Evolutionary conservation across 2,888 invertebrate genomes (phyloP), one percentile per base, ranked within the genome.

Genomic region (Zeuzera pyrina): DNA sequence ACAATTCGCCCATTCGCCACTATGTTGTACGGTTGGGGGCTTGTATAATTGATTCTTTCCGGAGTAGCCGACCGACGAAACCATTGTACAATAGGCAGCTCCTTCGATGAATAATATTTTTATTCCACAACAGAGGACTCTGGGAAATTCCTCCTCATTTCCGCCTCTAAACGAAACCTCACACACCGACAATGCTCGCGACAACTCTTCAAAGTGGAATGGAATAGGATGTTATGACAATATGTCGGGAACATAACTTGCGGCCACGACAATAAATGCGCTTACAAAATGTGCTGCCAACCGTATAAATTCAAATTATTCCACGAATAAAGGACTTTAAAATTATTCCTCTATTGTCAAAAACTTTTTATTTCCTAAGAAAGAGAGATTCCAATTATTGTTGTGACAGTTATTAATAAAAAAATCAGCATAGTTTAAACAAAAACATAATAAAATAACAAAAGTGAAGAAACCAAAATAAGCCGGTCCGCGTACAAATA

Each of bases 21-120:
- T 69, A 72, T 71, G 68, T 71, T 68, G 70, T 58, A 57, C 58
- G 62, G n/a, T 61, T 63, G 57, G 60, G 61, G 68, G 60, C 51
- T 58, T 59, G 62, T 70, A 74, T 81, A 81, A 83, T 81, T 81
- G 83, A 81, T 81, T 83, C 71, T 78, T 79, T 81, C 81, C 83
- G 81, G 81, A 42, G 78, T 64, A 56, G 60, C 59, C 56, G 39
- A 49, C 47, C 52, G 51, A 52, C 51, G 50, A 52, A 39, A 44
- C 46, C 69, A 69, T 79, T 79, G 72, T 78, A 31, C 31, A 38
- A 29, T 35, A 40, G 45, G 48, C 49, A 49, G 53, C 39, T 56
- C 55, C 58, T 58, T 56, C 64, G 58, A 62, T 68, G 67, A 77
- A 76, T 70, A 65, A 68, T 71, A 76, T 73, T 72, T 65, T 65